Base-by-base conservation (phyloP, 1,140 invertebrate species). In the Ceratitis capitata region DNA sequence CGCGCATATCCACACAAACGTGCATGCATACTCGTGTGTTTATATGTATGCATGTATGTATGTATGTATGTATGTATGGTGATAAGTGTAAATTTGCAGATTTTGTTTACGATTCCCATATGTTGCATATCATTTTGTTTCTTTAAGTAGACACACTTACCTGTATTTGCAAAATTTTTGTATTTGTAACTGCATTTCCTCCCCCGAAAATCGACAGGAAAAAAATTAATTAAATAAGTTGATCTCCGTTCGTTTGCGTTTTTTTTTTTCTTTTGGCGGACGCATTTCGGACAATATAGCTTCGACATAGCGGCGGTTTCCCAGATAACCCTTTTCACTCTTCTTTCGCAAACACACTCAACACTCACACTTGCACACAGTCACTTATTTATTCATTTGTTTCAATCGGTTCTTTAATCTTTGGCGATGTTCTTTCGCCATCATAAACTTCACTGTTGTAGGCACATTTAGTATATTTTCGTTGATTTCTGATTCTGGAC, bases 171-270 rank as follows among this genome's bases (percentile, higher is more conserved):
- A 16, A 3, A 45, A 19, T 42, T 26, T 74, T 42, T 74, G 19
- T 74, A 74, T 74, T 45, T 78, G 69, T n/a, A 26, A n/a, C 1
- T 23, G 9, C 39, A 78, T 45, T 78, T 78, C 7, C 69, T 78
- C 39, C 69, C 69, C 69, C 69, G n/a, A 45, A 78, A 78, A 45
- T 78, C 69, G 45, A 78, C 69, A 78, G 45, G 45, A 32, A 64
- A 23, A 16, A 78, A 2, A 23, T 23, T 45, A 42, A 78, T 45
- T 78, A 45, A 78, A 78, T 78, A 45, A 23, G 39, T 45, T 19
- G 5, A 78, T 47, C 26, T 78, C 69, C 69, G 19, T 78, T 19
- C n/a, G 32, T 23, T 23, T 35, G 23, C n/a, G n/a, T n/a, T n/a
- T n/a, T n/a, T n/a, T n/a, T n/a, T n/a, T n/a, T n/a, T n/a, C n/a